Base-by-base conservation (phyloP, 2,113 vertebrate genomes). In the Coptodon bakossiorum region DNA sequence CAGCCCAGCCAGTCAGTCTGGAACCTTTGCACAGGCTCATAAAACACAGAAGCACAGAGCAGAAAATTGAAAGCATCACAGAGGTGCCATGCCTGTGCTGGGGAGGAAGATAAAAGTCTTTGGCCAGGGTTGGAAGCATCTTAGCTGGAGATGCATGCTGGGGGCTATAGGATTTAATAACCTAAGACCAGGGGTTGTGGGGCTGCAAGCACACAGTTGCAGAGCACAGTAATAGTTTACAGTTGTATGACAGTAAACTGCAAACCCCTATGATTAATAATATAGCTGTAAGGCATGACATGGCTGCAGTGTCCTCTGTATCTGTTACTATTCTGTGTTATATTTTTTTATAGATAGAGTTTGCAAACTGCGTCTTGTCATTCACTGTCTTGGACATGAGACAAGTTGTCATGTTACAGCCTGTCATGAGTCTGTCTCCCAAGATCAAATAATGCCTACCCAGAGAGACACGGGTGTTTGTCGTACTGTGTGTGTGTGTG, bases 41-140 rank as follows among this genome's bases (percentile, higher is more conserved):
- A 96, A 97, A 97, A 94, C 95, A 96, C 93, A 93, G 92, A 93
- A 87, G 95, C 93, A 88, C 93, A 95, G 95, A 96, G 97, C 96
- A 97, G 97, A 96, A 97, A 97, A 97, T 96, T 96, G 96, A 97
- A 97, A 96, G 95, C 96, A 95, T 97, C 96, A 92, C 87, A 93
- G 94, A 95, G 94, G 94, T 96, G 95, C 96, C 93, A 94, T 94
- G 95, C 93, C 95, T 73, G 50, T 94, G 95, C 95, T 93, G 93
- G 93, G 93, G 86, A 93, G 95, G 96, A 94, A 95, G 95, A 97
- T 95, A 94, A 94, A 96, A 95, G 95, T 93, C 89, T 95, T 91
- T 94, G 93, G 95, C 91, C 90, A 90, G 91, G 93, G 92, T 94
- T 94, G 92, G 95, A 92, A 93, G 94, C 92, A 88, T 94, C 91